Conservation (phyloP, 2,888 invertebrate genomes). For the Euzophera pinguis region DNA sequence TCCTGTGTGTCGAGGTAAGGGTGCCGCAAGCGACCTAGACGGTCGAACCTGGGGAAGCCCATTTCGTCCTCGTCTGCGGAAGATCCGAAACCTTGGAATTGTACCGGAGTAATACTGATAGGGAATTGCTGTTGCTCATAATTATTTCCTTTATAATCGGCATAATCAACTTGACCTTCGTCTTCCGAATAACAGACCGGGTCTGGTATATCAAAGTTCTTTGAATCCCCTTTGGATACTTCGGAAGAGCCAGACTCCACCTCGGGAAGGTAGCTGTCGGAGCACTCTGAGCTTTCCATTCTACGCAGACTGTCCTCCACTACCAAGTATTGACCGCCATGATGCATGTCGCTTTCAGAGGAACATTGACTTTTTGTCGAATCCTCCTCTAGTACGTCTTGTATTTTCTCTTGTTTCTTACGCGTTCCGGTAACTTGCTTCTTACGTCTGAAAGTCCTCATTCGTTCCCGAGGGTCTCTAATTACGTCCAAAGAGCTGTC, state of each 20-base stretch:
- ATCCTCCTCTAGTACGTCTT: constrained; percentile 75
- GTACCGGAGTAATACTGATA: constrained; percentile 68
- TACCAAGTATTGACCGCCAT: constrained; percentile 54
- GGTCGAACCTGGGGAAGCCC: constrained; percentile 82
- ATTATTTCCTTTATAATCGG: constrained; percentile 56
- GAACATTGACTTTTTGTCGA: constrained; percentile 74
- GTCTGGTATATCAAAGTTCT: constrained; percentile 60
- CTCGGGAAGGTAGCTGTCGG: constrained; percentile 85
- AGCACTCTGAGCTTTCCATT: constrained; percentile 82
- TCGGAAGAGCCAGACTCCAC: constrained; percentile 82
- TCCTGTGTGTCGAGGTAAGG: constrained; percentile 75
- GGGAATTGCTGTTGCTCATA: constrained; percentile 69
- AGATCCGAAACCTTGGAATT: constrained; percentile 82
- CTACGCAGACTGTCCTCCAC: constrained; percentile 73
- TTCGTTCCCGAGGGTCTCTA: constrained; percentile 83
- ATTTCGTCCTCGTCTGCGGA: constrained; percentile 83
- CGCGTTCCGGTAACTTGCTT: constrained; percentile 81
- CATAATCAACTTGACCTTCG: constrained; percentile 74
- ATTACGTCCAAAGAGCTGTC: constrained; percentile 85
- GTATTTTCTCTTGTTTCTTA: constrained; percentile 78
- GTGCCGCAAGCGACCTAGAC: constrained; percentile 77
- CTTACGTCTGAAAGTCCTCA: constrained; percentile 84
- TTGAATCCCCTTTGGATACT: constrained; percentile 77
- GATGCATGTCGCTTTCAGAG: constrained; percentile 71
- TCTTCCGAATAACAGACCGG: constrained; percentile 76